Base-by-base conservation (phyloP, 2,888 invertebrate genomes). In the Ypsolopha scabrella region DNA sequence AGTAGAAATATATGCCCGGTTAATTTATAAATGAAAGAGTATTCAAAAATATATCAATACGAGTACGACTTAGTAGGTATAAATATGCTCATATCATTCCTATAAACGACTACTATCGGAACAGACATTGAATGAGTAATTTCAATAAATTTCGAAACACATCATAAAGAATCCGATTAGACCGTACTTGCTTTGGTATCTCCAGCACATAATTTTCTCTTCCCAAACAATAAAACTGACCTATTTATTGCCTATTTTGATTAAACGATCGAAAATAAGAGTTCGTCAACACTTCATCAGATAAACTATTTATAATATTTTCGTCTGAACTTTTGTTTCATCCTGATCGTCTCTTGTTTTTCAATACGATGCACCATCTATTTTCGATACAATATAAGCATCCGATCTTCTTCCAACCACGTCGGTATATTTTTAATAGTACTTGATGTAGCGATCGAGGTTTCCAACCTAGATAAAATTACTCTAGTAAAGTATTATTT, bases 211-310 rank as follows among this genome's bases (percentile, higher is more conserved):
- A 71, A 74, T 67, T 68, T 63, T 64, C 60, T 64, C 62, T 60
- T 63, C 65, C 61, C 67, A 69, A 68, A 24, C 68, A 75, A 75
- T 79, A 75, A 78, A 74, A 73, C 62, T 75, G 81, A 79, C 75
- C 80, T 75, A 80, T 82, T 83, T 80, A 83, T 79, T 75, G 64
- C 67, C 58, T 67, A 58, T 61, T 34, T 11, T 49, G 41, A 49
- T 33, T 34, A 49, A 14, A 49, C 11, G 35, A 46, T 46, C 24
- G 9, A 69, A 62, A 63, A 65, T 66, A 72, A 68, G 61, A 68
- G 74, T 74, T 79, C 80, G 80, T 80, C 79, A 80, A 80, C 78
- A 77, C 69, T 54, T 24, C 43, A 43, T 43, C 43, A 43, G 43
- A 43, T 43, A 43, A 38, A 43, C 6, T 7, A 14, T n/a, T n/a